Percentiles rank a stretch among this genome's conserved stretches.
Evolutionary conservation across 2,797 vertebrate genomes (phyloP).

Genomic region (Heterohyrax brucei): DNA sequence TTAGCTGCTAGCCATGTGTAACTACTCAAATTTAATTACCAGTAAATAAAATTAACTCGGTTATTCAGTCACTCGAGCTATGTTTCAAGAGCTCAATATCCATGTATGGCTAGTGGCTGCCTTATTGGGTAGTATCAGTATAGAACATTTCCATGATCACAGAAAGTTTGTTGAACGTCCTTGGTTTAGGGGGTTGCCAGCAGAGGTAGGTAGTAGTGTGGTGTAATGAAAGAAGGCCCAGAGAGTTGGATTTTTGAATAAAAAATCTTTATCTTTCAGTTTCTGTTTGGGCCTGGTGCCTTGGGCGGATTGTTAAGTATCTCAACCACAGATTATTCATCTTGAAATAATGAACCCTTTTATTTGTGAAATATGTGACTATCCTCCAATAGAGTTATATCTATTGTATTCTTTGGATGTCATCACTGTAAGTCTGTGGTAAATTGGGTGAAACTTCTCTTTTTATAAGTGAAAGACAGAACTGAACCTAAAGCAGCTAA

Average conservation of each 20-base stretch:
- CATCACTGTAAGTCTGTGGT: slow-evolving; percentile 21
- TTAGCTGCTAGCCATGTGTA: neutral
- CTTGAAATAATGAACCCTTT: slow-evolving; percentile 49
- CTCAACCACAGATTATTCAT: slow-evolving; percentile 10
- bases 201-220: neutral
- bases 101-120: neutral
- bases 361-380: slow-evolving; percentile 16
- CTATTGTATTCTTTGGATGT: neutral
- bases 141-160: neutral
- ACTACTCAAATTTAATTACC: slow-evolving; percentile 58
- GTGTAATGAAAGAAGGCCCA: slow-evolving; percentile 3
- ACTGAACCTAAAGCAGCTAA: slow-evolving; percentile 55
- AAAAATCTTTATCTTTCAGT: neutral
- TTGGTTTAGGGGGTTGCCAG: slow-evolving; percentile 48
- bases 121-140: neutral
- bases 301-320: slow-evolving; percentile 43
- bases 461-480: neutral
- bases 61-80: neutral
- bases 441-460: neutral
- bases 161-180: neutral
- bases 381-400: neutral
- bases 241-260: slow-evolving; percentile 23
- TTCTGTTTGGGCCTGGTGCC: neutral
- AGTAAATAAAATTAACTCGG: neutral
- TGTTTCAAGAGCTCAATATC: neutral